These are phyloP conservation scores for Pseudobourletiella spinata DNA, from an alignment of 1,140 invertebrate species.

Conservation along the genomic window DNA sequence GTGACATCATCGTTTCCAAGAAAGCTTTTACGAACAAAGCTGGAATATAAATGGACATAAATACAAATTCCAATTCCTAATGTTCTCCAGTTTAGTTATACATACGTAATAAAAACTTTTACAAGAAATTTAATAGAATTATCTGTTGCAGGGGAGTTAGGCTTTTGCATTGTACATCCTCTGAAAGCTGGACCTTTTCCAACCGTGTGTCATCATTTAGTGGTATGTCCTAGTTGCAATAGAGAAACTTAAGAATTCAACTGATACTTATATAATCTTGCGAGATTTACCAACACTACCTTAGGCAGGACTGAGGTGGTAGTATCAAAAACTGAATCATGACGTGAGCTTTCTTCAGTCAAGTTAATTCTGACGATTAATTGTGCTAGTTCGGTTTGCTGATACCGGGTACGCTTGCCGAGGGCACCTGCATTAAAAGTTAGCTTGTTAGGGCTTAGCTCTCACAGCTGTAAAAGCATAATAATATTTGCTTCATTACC, in stretches of 20 bases:
- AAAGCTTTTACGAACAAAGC: constrained; percentile 48
- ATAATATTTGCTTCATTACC: no score
- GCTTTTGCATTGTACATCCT: constrained; percentile 41
- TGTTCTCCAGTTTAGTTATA: neutral
- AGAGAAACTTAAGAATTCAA: no score
- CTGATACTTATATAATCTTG: no score
- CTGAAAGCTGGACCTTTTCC: constrained; percentile 62
- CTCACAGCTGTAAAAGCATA: constrained; percentile 11
- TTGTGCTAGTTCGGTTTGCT: constrained; percentile 70
- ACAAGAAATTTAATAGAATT: constrained; percentile 63
- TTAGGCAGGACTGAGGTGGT: no score
- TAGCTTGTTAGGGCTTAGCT: constrained; percentile 20
- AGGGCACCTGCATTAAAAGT: constrained; percentile 52
- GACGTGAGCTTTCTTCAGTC: no score
- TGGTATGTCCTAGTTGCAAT: constrained; percentile 52
- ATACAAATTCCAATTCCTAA: neutral
- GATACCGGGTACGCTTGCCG: constrained; percentile 82
- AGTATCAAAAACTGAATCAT: no score
- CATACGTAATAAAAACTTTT: no score
- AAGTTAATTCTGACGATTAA: constrained; percentile 60
- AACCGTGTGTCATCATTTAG: constrained; percentile 77
- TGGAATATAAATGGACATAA: neutral
- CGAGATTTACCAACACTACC: no score
- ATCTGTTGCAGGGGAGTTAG: constrained; percentile 67
- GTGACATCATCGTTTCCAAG: constrained; percentile 66